Evolutionary conservation across 2,888 invertebrate genomes (phyloP), one percentile per base, ranked within the genome.

Genomic region (Hipparchia sbordonii): DNA sequence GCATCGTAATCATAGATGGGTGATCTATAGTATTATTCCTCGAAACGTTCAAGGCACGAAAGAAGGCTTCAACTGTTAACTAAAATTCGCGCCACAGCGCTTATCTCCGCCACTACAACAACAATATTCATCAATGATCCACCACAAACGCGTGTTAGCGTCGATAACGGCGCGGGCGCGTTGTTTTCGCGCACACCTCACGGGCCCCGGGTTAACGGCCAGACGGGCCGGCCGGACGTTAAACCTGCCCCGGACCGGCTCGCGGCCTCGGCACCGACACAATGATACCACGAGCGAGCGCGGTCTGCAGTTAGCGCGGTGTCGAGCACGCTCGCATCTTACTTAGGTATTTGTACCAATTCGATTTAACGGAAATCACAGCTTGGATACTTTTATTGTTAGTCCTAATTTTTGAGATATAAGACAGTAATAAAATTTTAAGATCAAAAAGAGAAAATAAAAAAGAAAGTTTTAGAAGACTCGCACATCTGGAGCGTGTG

Each of bases 181-280:
- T 82, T 83, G 88, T 90, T 92, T 92, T 92, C 91, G 91, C 90
- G 90, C 90, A 82, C 78, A 82, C 91, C 90, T 89, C 89, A 85
- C 87, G 91, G 89, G 90, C 91, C 91, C 82, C 92, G 93, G 93
- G 92, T 93, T 91, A 93, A 93, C 89, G 93, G 91, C 93, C 93
- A 93, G 93, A 93, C 93, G 88, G 89, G 84, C 89, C 89, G 89
- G 89, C 86, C 91, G 91, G 93, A 91, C 93, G 92, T 92, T 93
- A 92, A 92, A 92, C 93, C 89, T 92, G 89, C 88, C 86, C 84
- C 84, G 83, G 88, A 86, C 86, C 86, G 87, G 83, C 87, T 84
- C 83, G 85, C 84, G 89, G 87, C 88, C 88, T 86, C 89, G 77
- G 73, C 71, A 76, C 73, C 76, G 71, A 73, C 39, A 39, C 39